These are phyloP conservation scores for Macrophya alboannulata DNA, from an alignment of 2,888 invertebrate genomes.

Conservation along the genomic window DNA sequence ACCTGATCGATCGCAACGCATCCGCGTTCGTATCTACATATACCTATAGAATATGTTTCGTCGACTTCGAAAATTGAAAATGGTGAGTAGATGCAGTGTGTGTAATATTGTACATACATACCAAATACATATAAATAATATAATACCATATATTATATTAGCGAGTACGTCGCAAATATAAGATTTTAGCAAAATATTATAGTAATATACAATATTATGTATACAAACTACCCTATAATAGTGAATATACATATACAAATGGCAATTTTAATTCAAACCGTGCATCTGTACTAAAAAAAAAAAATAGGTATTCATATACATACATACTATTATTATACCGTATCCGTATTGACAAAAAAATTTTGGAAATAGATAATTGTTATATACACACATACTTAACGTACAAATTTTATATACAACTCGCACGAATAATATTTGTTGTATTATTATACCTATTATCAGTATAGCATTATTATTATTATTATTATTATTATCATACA, in stretches of 20 bases:
- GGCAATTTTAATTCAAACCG: conserved; percentile 9
- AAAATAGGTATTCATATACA: not conserved
- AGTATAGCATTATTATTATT: not conserved
- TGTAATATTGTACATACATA: conserved; percentile 13
- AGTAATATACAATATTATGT: not conserved
- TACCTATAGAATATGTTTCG: conserved; percentile 64
- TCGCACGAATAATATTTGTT: conserved; percentile 12
- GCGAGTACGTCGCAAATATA: not conserved
- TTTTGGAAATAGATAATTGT: not conserved
- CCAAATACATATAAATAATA: not conserved
- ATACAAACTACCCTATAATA: not conserved
- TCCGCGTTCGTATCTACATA: not conserved
- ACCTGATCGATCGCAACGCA: not conserved
- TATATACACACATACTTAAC: not conserved
- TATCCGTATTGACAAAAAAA: not conserved
- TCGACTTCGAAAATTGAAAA: conserved; percentile 67
- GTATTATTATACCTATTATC: not conserved
- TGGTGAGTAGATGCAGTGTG: conserved; percentile 67
- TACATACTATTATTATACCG: not conserved
- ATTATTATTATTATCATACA: not conserved
- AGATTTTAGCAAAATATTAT: not conserved
- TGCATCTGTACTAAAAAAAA: too few species aligned
- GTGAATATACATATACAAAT: not conserved
- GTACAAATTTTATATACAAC: conserved; percentile 27
- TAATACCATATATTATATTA: too few species aligned